Base-by-base conservation (phyloP, 1,140 invertebrate species). In the Pseudomyrmex sp. region DNA sequence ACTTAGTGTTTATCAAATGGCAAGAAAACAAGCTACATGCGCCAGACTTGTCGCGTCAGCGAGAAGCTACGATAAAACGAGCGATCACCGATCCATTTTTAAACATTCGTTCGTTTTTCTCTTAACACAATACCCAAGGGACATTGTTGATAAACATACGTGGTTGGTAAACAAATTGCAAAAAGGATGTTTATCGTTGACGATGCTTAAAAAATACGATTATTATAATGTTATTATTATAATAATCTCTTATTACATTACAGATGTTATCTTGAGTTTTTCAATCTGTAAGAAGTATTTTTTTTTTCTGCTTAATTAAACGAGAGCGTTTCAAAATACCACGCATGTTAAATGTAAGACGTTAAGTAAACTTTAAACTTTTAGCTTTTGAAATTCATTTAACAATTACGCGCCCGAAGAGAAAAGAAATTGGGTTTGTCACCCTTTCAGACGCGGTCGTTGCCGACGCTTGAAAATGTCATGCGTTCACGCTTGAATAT, bases 401-500 rank as follows among this genome's bases (percentile, higher is more conserved):
- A 44, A 65, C 3, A 7, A 65, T 18, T 76, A 88, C 52, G 73
- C 48, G 70, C 69, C 58, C n/a, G 50, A 20, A 35, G 35, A 35
- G 35, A 35, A 35, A 35, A 35, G 18, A 63, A 82, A 76, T 87
- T 72, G 50, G 48, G 23, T 50, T 84, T 84, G 75, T 87, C 65
- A 58, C 1, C 35, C 0, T 46, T 46, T 87, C 63, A 59, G 61
- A 35, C 35, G 61, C 74, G 46, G 58, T 35, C 61, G 50, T 20
- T 10, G 12, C 2, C 9, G 12, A 1, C 9, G 15, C 26, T 54
- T 54, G 9, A 65, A 82, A 56, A 75, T 61, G 26, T 26, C 58
- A 35, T 70, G 59, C 54, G 48, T 72, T 88, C 68, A 62, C 20
- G 63, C 82, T 82, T 82, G 86, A 88, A 82, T 88, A 88, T 88